Conservation (phyloP, 2,888 invertebrate genomes). For the Lucinisca nassula region DNA sequence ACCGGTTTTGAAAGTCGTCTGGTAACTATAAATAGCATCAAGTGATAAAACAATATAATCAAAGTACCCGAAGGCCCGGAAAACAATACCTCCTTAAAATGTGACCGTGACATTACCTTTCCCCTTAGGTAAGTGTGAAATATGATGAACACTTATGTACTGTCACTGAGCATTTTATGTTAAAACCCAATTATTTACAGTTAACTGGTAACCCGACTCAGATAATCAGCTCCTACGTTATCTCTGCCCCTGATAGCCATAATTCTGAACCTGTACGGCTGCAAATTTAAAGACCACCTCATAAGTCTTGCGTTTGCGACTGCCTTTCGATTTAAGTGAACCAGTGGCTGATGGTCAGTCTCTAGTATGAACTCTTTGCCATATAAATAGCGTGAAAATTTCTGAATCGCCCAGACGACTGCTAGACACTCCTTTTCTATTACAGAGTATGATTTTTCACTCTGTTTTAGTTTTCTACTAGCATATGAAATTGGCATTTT, state of each 20-base stretch:
- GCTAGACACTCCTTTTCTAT: neutral
- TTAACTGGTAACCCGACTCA: neutral
- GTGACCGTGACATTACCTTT: neutral
- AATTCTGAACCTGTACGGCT: slow-evolving; percentile 46
- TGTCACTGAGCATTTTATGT: neutral
- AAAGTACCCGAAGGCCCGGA: no score
- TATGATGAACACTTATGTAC: neutral
- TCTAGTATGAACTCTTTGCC: slow-evolving; percentile 58
- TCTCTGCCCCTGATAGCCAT: no score
- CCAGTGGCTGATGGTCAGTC: slow-evolving; percentile 70
- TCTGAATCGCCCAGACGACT: neutral
- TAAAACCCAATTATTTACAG: neutral
- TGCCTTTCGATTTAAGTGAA: slow-evolving; percentile 32
- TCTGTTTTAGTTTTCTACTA: slow-evolving; percentile 64
- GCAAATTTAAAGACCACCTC: slow-evolving; percentile 44
- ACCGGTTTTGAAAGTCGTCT: no score
- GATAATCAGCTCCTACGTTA: slow-evolving; percentile 26
- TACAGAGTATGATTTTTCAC: slow-evolving; percentile 68
- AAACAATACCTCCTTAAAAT: no score
- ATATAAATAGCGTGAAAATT: neutral
- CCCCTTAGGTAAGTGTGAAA: neutral
- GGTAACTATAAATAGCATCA: no score
- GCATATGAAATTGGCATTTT: slow-evolving; percentile 75
- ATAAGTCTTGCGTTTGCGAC: slow-evolving; percentile 42
- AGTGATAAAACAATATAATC: no score